These are phyloP conservation scores for Asteroscopus sphinx DNA, from an alignment of 2,888 invertebrate species.

Conservation along the genomic window DNA sequence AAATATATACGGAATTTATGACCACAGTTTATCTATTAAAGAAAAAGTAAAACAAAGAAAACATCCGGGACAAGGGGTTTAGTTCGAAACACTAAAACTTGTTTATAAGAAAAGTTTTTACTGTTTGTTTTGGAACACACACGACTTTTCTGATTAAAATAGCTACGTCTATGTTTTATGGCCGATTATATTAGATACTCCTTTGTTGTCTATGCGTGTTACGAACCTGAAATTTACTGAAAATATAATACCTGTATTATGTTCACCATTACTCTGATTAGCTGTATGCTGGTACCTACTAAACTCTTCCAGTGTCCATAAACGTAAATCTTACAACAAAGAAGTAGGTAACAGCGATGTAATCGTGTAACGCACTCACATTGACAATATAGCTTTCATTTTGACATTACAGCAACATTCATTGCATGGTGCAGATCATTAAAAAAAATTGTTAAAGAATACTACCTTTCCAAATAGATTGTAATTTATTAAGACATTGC, in stretches of 20 bases:
- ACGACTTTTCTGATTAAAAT: conserved; percentile 33
- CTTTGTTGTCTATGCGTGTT: neutral
- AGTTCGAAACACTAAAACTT: conserved; percentile 37
- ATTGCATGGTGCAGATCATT: no score
- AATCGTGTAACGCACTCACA: no score
- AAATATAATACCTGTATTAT: no score
- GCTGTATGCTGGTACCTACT: no score
- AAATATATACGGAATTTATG: conserved; percentile 1
- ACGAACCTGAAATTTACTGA: neutral
- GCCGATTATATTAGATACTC: neutral
- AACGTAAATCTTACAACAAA: neutral
- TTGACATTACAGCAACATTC: no score
- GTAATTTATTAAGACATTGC: no score
- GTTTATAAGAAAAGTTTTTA: conserved; percentile 40
- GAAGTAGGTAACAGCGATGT: no score
- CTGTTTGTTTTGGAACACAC: conserved; percentile 32
- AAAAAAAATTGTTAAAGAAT: no score
- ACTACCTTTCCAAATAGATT: no score
- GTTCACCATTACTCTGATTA: no score
- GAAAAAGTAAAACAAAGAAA: conserved; percentile 20
- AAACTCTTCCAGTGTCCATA: neutral
- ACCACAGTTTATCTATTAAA: conserved; percentile 13
- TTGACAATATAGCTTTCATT: no score
- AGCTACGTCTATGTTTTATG: conserved; percentile 28
- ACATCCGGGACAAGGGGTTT: conserved; percentile 32